Evolutionary conservation across 2,113 vertebrate genomes (phyloP).

Genomic region (Guaruba guarouba): DNA sequence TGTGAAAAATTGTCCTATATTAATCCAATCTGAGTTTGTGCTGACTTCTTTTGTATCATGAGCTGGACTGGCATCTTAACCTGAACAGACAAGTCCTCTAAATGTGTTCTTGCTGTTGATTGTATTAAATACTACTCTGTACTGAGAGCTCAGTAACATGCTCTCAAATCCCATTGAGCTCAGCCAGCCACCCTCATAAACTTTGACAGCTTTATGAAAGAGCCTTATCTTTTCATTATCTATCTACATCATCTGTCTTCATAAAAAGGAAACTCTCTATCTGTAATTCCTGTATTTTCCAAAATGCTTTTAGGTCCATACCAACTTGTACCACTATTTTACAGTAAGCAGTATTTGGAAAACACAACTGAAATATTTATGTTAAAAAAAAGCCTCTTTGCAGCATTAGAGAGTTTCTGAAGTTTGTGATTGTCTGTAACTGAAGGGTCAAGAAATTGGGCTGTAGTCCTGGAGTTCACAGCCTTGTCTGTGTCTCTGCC

Average conservation of each 20-base stretch:
- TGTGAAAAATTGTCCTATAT: background rate
- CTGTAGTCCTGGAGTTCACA: background rate
- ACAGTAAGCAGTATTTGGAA: background rate
- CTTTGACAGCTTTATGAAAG: background rate
- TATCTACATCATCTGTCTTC: background rate
- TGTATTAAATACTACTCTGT: background rate
- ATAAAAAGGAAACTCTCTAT: background rate
- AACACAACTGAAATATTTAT: background rate
- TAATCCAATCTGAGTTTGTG: background rate
- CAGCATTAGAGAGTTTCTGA: background rate
- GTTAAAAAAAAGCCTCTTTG: background rate
- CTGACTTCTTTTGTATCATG: background rate
- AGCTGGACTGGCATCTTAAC: background rate
- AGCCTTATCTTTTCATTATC: background rate
- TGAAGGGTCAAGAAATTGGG: background rate
- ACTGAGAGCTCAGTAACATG: background rate
- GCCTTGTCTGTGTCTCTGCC: background rate
- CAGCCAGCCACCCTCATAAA: background rate
- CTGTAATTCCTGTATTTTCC: background rate
- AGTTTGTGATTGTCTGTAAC: background rate
- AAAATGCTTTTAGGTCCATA: background rate
- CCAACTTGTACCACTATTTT: background rate
- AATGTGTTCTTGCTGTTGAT: background rate
- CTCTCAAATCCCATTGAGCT: background rate
- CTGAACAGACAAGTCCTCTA: background rate